Percentiles rank a stretch among this genome's conserved stretches.
Evolutionary conservation across 1,140 invertebrate species (phyloP).

Genomic region (Dufourea novaeangliae): DNA sequence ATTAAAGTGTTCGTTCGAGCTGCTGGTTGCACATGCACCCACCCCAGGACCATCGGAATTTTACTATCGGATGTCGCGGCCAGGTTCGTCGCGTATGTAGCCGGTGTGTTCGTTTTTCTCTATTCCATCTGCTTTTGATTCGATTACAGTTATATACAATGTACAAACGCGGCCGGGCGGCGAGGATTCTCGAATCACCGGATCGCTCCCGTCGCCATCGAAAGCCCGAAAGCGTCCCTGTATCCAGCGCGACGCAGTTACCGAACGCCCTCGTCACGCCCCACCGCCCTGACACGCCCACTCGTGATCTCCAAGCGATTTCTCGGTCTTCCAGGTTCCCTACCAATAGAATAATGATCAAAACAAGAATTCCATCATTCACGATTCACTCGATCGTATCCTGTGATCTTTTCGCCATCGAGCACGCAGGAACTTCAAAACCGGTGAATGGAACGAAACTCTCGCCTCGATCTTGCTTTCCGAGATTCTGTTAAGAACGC

Average conservation of each 20-base stretch:
- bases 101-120: constrained; percentile 33
- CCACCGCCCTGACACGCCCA: constrained; percentile 14
- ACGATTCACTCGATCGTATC: background rate
- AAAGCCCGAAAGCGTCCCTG: background rate
- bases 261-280: background rate
- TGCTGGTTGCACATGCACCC: constrained; percentile 75
- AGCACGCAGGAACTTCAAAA: constrained; percentile 30
- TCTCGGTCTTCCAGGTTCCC: background rate
- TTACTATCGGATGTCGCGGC: constrained; percentile 55
- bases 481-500: background rate
- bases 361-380: background rate
- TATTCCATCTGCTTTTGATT: constrained; percentile 59
- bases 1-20: constrained; percentile 49
- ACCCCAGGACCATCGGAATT: constrained; percentile 75
- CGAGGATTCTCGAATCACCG: constrained; percentile 14
- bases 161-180: constrained; percentile 66
- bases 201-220: too few species aligned
- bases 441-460: background rate
- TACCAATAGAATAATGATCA: background rate
- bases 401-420: background rate
- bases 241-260: background rate
- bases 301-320: constrained; percentile 18
- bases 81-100: constrained; percentile 14
- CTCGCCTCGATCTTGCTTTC: background rate
- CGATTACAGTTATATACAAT: constrained; percentile 76